Evolutionary conservation across 2,888 invertebrate genomes (phyloP).

Genomic region (Labia minor): DNA sequence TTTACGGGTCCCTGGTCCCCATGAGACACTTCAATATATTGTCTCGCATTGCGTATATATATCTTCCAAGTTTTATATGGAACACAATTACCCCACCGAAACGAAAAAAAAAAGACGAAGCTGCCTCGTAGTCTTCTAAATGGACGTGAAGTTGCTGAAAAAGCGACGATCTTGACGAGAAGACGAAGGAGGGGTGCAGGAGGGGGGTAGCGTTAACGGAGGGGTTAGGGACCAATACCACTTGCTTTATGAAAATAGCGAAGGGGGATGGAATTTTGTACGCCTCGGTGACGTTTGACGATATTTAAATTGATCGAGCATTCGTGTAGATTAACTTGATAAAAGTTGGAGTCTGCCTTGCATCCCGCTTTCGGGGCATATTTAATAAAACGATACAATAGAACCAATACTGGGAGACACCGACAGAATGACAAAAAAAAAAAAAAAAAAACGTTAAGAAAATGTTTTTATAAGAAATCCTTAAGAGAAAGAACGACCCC

Average conservation of each 20-base stretch:
- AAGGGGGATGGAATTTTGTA: neutral
- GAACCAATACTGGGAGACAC: neutral
- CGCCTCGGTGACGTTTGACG: constrained; percentile 13
- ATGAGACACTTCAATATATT: constrained; percentile 7
- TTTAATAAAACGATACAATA: constrained; percentile 13
- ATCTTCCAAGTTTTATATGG: neutral
- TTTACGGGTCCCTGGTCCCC: neutral
- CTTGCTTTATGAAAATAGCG: constrained; percentile 2
- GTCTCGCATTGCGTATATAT: constrained; percentile 1
- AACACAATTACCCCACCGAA: neutral
- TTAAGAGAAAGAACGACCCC: neutral
- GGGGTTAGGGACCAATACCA: neutral
- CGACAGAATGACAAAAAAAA: neutral
- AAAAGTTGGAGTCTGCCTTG: neutral
- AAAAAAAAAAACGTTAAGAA: constrained; percentile 5
- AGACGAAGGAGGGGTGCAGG: neutral
- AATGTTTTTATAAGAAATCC: constrained; percentile 13
- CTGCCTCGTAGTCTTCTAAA: neutral
- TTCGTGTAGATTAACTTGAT: constrained; percentile 13
- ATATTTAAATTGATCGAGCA: constrained; percentile 13
- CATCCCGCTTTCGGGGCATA: neutral
- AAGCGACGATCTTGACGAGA: neutral
- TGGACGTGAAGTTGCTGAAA: constrained; percentile 2
- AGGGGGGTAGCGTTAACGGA: neutral
- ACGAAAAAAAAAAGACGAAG: neutral